These are phyloP conservation scores for Megalopta genalis DNA, from an alignment of 1,140 invertebrate species.

Conservation along the genomic window DNA sequence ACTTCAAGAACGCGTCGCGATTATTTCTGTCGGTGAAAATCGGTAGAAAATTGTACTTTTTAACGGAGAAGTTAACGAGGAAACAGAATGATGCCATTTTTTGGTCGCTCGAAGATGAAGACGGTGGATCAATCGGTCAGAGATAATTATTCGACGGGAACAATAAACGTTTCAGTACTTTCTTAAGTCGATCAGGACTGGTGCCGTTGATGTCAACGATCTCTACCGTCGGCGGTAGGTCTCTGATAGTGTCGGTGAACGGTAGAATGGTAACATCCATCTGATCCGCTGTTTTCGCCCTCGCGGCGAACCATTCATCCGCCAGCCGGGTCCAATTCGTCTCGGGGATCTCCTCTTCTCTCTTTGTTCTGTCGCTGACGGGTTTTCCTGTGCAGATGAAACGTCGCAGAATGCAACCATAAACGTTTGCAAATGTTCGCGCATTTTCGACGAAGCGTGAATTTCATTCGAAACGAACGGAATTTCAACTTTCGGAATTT, in stretches of 20 bases:
- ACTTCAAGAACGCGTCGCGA: too few relatives aligned
- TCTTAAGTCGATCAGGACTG: constrained; percentile 51
- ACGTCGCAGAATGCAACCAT: too few relatives aligned
- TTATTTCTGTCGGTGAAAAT: too few relatives aligned
- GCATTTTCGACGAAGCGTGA: too few relatives aligned
- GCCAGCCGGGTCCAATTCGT: constrained; percentile 70
- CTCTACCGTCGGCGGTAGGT: constrained; percentile 63
- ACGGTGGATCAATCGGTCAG: background rate
- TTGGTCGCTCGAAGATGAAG: background rate
- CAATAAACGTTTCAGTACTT: constrained; percentile 49
- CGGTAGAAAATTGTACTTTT: too few relatives aligned
- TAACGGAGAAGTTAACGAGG: too few relatives aligned
- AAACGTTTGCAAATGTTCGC: too few relatives aligned
- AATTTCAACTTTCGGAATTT: too few relatives aligned
- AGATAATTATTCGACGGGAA: background rate
- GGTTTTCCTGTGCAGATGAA: constrained; percentile 61
- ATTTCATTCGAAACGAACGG: too few relatives aligned
- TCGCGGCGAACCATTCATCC: constrained; percentile 67
- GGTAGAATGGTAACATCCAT: constrained; percentile 67
- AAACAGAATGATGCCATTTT: too few relatives aligned
- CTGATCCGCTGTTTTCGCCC: constrained; percentile 34
- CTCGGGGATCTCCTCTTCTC: constrained; percentile 59
- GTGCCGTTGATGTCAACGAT: constrained; percentile 60
- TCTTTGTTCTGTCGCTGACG: constrained; percentile 41
- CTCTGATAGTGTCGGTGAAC: constrained; percentile 48